Evolutionary conservation across 2,888 invertebrate species (phyloP).

Genomic region (Bembecia ichneumoniformis): DNA sequence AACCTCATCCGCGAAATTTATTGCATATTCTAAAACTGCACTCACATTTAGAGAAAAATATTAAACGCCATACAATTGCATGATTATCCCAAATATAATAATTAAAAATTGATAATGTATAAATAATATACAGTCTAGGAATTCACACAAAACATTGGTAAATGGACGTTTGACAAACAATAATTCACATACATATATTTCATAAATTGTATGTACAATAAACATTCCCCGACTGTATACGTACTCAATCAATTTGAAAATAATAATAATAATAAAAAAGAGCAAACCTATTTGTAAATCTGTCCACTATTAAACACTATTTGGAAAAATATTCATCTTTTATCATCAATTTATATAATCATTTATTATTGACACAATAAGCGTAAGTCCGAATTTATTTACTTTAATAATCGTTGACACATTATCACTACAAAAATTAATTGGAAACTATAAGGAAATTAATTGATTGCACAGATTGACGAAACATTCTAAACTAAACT

Average conservation of each 20-base stretch:
- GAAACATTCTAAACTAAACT: slow-evolving; percentile 15
- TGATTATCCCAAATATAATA: slow-evolving; percentile 26
- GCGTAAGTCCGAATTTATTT: slow-evolving; percentile 37
- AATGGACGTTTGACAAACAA: slow-evolving; percentile 54
- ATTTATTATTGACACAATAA: slow-evolving; percentile 42
- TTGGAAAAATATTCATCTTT: slow-evolving; percentile 43
- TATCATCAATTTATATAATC: slow-evolving; percentile 24
- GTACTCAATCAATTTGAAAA: slow-evolving; percentile 23
- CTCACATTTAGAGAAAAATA: too few species aligned
- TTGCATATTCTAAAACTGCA: too few species aligned
- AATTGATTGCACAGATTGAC: slow-evolving; percentile 29
- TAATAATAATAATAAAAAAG: too few species aligned
- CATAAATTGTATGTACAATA: neutral
- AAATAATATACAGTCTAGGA: slow-evolving; percentile 67
- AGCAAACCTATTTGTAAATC: slow-evolving; percentile 33
- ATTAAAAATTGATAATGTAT: slow-evolving; percentile 29
- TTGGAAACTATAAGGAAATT: slow-evolving; percentile 14
- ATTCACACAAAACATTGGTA: slow-evolving; percentile 46
- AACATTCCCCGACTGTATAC: slow-evolving; percentile 53
- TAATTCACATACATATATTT: slow-evolving; percentile 5
- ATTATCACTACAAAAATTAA: slow-evolving; percentile 10
- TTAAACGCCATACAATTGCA: slow-evolving; percentile 21
- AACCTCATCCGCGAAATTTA: too few species aligned
- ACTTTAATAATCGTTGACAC: slow-evolving; percentile 3
- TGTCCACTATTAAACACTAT: slow-evolving; percentile 34